A percentile compares a stretch with the other conserved stretches of the same genome.
These are phyloP conservation scores for Bathynomus jamesi DNA, from an alignment of 1,140 invertebrate genomes.

Conservation along the genomic window DNA sequence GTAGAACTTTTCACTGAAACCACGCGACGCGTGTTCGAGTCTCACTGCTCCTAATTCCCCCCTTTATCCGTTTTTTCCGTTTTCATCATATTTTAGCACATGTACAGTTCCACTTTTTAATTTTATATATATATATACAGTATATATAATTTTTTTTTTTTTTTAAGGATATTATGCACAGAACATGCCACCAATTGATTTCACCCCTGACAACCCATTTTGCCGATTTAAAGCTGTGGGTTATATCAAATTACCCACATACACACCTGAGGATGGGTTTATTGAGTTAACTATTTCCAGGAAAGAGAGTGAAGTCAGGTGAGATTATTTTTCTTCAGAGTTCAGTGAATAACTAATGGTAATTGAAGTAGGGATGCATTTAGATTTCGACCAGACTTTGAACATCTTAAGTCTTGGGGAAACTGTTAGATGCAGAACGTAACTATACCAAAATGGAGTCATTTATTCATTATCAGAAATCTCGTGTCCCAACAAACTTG, in stretches of 20 bases:
- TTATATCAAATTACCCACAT: conserved; percentile 71
- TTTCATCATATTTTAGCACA: not conserved
- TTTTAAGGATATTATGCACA: conserved; percentile 65
- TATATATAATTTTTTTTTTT: conserved; percentile 22
- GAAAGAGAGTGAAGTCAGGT: conserved; percentile 64
- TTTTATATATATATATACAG: conserved; percentile 3
- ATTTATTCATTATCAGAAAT: too few species aligned
- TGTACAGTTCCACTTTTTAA: conserved; percentile 10
- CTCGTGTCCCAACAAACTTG: too few species aligned
- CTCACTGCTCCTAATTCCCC: too few species aligned
- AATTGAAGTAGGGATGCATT: too few species aligned
- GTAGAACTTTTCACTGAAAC: too few species aligned
- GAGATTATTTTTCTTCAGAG: conserved; percentile 38
- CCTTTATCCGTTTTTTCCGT: too few species aligned
- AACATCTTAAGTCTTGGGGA: too few species aligned
- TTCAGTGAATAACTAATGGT: conserved; percentile 5
- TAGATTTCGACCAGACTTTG: too few species aligned
- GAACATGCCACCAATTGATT: conserved; percentile 63
- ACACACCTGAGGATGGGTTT: conserved; percentile 77
- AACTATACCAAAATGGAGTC: too few species aligned
- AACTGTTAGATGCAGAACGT: too few species aligned
- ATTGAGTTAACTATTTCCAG: conserved; percentile 75
- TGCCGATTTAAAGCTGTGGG: conserved; percentile 88
- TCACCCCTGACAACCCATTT: conserved; percentile 79
- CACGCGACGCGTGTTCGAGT: too few species aligned